Base-by-base conservation (phyloP, 2,888 invertebrate species). In the Drosophila sordidula region DNA sequence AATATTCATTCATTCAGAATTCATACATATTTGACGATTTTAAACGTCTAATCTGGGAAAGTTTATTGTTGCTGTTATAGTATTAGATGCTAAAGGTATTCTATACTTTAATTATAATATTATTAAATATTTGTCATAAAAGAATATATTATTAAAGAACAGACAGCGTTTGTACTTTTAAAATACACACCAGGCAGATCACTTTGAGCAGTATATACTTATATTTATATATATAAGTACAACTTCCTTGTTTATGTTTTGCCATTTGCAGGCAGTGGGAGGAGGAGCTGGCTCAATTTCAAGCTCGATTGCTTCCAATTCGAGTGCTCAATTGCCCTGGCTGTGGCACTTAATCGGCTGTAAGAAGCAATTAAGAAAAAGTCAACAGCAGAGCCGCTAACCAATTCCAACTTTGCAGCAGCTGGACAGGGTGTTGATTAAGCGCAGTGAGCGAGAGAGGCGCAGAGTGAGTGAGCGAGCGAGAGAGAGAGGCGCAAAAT, bases 351-450 rank as follows among this genome's bases (percentile, higher is more conserved):
- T 80, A 82, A 80, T 83, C 84, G 67, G 64, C 67, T 57, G 75
- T 67, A 87, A 76, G 72, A 77, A 72, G 65, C 78, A 87, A 86
- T 86, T 88, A 88, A 76, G 78, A 67, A 67, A 75, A 75, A 82
- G 84, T 88, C 86, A 88, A 73, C 76, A 59, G 75, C 86, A 86
- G 87, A 58, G 62, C 52, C 54, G 62, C 65, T 61, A 69, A 73
- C 65, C 85, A 65, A 69, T 71, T 68, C 58, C 57, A 68, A 57
- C 34, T 34, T 52, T 32, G 36, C 70, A 57, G 52, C 63, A 44
- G 74, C 52, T 63, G 70, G 54, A 50, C 80, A 64, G 58, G 58
- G 87, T 83, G 84, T 80, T 82, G 78, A 82, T 86, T 87, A 84
- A 83, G 73, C 72, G 26, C 36, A 25, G 36, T 36, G 9, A 12